Evolutionary conservation across 2,113 vertebrate genomes (phyloP).

Genomic region (Chaetodon trifascialis): DNA sequence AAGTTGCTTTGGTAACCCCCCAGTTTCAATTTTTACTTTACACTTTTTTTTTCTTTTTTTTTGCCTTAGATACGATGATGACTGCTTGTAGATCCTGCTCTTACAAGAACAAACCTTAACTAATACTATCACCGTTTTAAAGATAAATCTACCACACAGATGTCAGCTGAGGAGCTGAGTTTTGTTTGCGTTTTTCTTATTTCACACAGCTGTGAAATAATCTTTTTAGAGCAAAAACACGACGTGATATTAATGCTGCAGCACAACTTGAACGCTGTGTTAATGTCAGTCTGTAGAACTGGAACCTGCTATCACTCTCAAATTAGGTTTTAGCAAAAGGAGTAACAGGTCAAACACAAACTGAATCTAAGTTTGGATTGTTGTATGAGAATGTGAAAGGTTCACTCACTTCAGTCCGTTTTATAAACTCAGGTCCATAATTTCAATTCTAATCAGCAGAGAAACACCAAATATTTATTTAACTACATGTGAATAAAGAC

Average conservation of each 20-base stretch:
- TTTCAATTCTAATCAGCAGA: slow-evolving; percentile 15
- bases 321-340: neutral
- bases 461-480: neutral
- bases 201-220: slow-evolving; percentile 29
- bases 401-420: neutral
- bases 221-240: slow-evolving; percentile 29
- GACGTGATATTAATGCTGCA: slow-evolving; percentile 2
- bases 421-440: neutral
- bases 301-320: neutral
- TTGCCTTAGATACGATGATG: slow-evolving; percentile 23
- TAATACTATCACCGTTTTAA: slow-evolving; percentile 16
- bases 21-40: slow-evolving; percentile 13
- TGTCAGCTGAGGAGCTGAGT: neutral
- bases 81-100: slow-evolving; percentile 13
- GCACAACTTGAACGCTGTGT: slow-evolving; percentile 4
- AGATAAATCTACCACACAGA: neutral
- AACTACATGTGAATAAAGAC: neutral
- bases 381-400: neutral
- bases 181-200: neutral
- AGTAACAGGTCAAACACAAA: slow-evolving; percentile 31
- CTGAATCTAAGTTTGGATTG: slow-evolving; percentile 3
- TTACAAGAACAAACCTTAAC: slow-evolving; percentile 16
- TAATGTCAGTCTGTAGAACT: slow-evolving; percentile 3
- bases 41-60: neutral
- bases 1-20: slow-evolving; percentile 31